Base-by-base conservation (phyloP, 2,888 invertebrate species). In the Fragum fragum region DNA sequence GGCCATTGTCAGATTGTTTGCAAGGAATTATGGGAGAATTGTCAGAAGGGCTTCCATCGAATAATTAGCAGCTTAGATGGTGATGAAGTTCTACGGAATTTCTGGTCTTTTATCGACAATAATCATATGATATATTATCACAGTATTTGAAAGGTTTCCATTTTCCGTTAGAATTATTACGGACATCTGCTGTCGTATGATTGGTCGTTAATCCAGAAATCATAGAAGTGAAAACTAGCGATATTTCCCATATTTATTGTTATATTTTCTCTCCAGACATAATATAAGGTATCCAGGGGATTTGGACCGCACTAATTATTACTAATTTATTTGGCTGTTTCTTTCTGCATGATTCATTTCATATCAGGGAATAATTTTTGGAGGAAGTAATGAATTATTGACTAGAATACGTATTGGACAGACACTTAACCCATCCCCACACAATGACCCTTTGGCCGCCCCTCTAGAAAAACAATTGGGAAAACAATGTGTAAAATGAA, bases 121-220 rank as follows among this genome's bases (percentile, higher is more conserved):
- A 81, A 85, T 85, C 85, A 85, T 81, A 81, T 81, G 81, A 85
- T 85, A 74, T 85, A 81, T 85, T 79, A 84, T 75, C 70, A 74
- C 68, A 26, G 61, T 77, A 21, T 63, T 77, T 81, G 77, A 47
- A 68, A 69, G 85, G 81, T 42, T 85, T 85, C 83, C 76, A 69
- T 75, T 77, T 76, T 70, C 76, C 76, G 74, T 32, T 57, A 75
- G 74, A 80, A 72, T 75, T 80, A 76, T 80, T 71, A 71, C 72
- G 26, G 32, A 74, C 77, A 79, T 82, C 82, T 78, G 74, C 68
- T 36, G 39, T 42, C 68, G n/a, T 42, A 47, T 76, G 79, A 83
- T 83, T 83, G 83, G 79, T 69, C 68, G 53, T 32, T 74, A 79
- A 79, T 79, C 83, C 76, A 79, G 83, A 79, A 76, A 73, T 76